Conservation (phyloP, 1,140 invertebrate species). For the Brachionus rotundiformis region DNA sequence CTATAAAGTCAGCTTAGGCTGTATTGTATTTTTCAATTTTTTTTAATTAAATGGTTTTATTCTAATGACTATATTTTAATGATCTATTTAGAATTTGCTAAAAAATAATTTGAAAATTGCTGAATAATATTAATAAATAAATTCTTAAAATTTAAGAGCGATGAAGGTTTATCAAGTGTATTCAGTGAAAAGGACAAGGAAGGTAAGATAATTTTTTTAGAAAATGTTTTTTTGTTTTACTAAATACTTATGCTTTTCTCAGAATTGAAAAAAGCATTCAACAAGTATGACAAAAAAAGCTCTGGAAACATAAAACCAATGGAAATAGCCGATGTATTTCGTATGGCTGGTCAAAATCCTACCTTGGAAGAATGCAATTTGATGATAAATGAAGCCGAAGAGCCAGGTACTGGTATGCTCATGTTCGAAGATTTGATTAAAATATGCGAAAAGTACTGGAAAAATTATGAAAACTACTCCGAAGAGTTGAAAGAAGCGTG, state of each 20-base stretch:
- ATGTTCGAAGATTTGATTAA: slow-evolving; percentile 46
- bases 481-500: slow-evolving; percentile 32
- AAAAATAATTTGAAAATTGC: not conserved
- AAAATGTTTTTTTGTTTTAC: no score
- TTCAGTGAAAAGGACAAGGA: not conserved
- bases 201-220: not conserved
- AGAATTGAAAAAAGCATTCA: slow-evolving; percentile 43
- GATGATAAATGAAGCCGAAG: slow-evolving; percentile 36
- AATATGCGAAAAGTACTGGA: slow-evolving; percentile 47
- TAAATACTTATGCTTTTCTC: no score
- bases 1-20: no score
- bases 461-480: slow-evolving; percentile 40
- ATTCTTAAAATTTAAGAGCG: not conserved
- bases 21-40: no score
- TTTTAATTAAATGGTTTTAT: no score
- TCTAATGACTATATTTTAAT: no score
- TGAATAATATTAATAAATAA: not conserved
- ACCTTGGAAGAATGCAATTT: slow-evolving; percentile 38
- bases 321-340: slow-evolving; percentile 49
- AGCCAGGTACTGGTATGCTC: slow-evolving; percentile 49
- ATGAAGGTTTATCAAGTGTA: not conserved
- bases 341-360: slow-evolving; percentile 49
- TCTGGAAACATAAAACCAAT: slow-evolving; percentile 17
- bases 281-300: slow-evolving; percentile 29
- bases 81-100: no score